phyloP scores from a whole-genome alignment of 2,797 vertebrate species.

The Intellagama lesueurii region DNA sequence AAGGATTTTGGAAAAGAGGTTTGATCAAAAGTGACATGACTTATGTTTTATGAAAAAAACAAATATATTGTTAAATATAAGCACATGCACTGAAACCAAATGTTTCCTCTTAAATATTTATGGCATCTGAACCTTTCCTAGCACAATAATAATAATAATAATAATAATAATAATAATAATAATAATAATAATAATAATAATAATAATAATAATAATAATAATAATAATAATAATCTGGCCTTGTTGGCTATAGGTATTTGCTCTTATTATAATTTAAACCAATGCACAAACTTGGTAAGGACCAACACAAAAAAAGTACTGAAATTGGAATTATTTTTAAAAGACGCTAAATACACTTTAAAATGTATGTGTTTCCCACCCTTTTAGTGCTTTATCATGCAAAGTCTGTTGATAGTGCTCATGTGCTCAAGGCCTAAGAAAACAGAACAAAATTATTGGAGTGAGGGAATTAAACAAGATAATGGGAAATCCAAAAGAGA shows the following conservation, averaged over 20 bases:
- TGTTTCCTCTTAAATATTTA: neutral
- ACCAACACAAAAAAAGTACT: neutral
- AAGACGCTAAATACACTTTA: neutral
- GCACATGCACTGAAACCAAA: neutral
- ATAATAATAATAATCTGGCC: neutral
- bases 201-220: no score
- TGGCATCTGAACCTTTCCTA: neutral
- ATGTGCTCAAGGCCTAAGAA: conserved; percentile 7
- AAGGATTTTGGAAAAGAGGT: neutral
- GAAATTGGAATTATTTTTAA: neutral
- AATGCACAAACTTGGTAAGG: neutral
- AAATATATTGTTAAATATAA: neutral
- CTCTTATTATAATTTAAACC: neutral
- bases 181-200: no score
- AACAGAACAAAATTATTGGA: neutral
- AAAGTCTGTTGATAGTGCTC: neutral
- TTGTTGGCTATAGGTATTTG: neutral
- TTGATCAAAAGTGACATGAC: neutral
- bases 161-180: no score
- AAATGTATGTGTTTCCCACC: neutral
- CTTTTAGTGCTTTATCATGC: neutral
- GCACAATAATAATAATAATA: neutral
- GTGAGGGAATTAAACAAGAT: neutral
- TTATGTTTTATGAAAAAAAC: neutral
- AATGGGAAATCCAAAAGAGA: neutral